phyloP scores from a whole-genome alignment of 1,140 invertebrate genomes.

The Nixonia krombeini region DNA sequence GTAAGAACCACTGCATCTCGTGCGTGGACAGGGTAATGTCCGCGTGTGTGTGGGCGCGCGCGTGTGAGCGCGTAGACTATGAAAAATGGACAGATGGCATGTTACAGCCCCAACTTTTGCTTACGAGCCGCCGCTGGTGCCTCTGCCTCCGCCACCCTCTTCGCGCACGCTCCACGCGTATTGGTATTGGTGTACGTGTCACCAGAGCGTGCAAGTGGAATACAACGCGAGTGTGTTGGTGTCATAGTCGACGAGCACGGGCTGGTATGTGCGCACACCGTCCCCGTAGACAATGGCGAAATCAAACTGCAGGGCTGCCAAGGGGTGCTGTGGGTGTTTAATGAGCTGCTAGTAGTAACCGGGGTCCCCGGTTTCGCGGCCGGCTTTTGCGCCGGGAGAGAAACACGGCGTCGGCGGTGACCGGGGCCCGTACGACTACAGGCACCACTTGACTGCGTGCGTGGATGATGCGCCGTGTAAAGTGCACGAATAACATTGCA shows the following conservation, averaged over 20 bases:
- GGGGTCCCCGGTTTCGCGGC: not conserved
- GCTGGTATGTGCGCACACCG: not conserved
- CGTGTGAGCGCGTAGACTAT: constrained; percentile 1
- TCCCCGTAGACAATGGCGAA: constrained; percentile 64
- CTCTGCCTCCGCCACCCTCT: not conserved
- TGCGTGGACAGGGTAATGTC: too few relatives aligned
- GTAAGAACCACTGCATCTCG: constrained; percentile 59
- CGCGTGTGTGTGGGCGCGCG: not conserved
- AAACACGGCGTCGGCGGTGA: constrained; percentile 25
- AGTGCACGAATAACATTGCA: constrained; percentile 62
- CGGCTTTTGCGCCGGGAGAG: not conserved
- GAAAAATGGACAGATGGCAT: constrained; percentile 48
- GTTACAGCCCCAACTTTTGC: constrained; percentile 28
- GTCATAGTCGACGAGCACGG: not conserved
- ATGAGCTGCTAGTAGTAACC: constrained; percentile 65
- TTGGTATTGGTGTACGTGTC: too few relatives aligned
- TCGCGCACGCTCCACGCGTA: not conserved
- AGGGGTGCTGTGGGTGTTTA: constrained; percentile 69
- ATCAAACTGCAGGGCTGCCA: constrained; percentile 58
- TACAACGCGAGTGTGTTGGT: not conserved
- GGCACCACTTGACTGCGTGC: constrained; percentile 60
- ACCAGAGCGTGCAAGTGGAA: constrained; percentile 1
- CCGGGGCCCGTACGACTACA: constrained; percentile 43
- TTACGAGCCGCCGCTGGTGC: constrained; percentile 13
- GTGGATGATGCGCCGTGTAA: constrained; percentile 53